Evolutionary conservation across 2,797 vertebrate species (phyloP).

Genomic region (Acestrorhynchus altus): DNA sequence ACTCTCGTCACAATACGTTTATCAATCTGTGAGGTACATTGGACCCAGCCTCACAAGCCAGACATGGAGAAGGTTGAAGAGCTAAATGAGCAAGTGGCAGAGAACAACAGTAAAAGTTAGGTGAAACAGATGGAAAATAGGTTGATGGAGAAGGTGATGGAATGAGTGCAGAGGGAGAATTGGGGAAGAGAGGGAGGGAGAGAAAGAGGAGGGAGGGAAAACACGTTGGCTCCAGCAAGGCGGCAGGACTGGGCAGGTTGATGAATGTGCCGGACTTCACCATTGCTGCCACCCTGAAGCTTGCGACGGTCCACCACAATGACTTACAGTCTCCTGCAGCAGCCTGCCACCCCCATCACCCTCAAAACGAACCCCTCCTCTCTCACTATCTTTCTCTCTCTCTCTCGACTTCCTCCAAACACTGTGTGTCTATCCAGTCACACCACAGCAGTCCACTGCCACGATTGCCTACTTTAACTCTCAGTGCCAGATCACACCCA

Average conservation of each 20-base stretch:
- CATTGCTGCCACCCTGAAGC: slow-evolving; percentile 88
- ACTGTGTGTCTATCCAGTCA: slow-evolving; percentile 79
- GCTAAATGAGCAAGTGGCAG: slow-evolving; percentile 1
- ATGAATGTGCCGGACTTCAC: slow-evolving; percentile 91
- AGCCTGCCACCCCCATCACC: slow-evolving; percentile 75
- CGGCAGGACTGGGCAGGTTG: slow-evolving; percentile 90
- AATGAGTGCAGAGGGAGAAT: background rate
- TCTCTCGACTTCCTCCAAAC: slow-evolving; percentile 79
- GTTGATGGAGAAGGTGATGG: background rate
- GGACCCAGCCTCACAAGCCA: background rate
- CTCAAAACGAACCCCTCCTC: slow-evolving; percentile 64
- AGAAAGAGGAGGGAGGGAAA: slow-evolving; percentile 67
- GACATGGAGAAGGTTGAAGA: slow-evolving; percentile 14
- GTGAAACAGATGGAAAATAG: slow-evolving; percentile 6
- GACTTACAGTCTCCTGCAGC: slow-evolving; percentile 94
- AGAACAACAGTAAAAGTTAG: background rate
- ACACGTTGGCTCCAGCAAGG: slow-evolving; percentile 86
- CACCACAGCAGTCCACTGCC: slow-evolving; percentile 64
- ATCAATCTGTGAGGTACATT: background rate
- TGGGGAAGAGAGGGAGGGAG: background rate
- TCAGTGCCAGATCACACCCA: background rate
- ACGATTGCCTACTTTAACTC: slow-evolving; percentile 13
- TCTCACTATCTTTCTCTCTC: slow-evolving; percentile 66
- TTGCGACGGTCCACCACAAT: slow-evolving; percentile 87
- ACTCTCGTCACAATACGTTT: too few relatives aligned